These are phyloP conservation scores for Dromaius novaehollandiae DNA, from an alignment of 2,113 vertebrate species.

Conservation along the genomic window DNA sequence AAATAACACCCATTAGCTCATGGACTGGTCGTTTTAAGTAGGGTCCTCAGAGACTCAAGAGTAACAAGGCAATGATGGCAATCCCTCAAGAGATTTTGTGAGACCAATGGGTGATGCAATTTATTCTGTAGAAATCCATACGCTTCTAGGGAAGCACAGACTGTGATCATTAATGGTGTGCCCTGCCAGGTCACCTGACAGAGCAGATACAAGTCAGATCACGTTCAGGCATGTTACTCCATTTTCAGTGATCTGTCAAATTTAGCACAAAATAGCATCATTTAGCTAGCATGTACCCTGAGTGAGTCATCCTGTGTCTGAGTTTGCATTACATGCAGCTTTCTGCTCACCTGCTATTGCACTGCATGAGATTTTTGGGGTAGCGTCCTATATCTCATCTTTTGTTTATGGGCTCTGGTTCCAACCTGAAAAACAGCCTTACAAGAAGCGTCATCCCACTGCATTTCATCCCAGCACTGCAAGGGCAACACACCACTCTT, in stretches of 20 bases:
- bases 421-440: background rate
- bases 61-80: background rate
- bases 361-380: background rate
- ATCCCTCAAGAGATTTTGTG: background rate
- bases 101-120: background rate
- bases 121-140: background rate
- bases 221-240: background rate
- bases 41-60: background rate
- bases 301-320: background rate
- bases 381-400: background rate
- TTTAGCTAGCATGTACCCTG: background rate
- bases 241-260: background rate
- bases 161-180: background rate
- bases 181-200: background rate
- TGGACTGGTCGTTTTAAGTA: background rate
- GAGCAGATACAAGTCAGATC: background rate
- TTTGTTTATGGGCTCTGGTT: background rate
- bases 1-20: background rate
- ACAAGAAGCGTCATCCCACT: background rate
- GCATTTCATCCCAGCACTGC: background rate
- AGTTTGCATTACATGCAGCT: background rate
- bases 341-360: background rate
- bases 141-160: background rate
- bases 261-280: background rate
- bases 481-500: background rate